Evolutionary conservation across 2,797 vertebrate species (phyloP).

Genomic region (Linurgus olivaceus): DNA sequence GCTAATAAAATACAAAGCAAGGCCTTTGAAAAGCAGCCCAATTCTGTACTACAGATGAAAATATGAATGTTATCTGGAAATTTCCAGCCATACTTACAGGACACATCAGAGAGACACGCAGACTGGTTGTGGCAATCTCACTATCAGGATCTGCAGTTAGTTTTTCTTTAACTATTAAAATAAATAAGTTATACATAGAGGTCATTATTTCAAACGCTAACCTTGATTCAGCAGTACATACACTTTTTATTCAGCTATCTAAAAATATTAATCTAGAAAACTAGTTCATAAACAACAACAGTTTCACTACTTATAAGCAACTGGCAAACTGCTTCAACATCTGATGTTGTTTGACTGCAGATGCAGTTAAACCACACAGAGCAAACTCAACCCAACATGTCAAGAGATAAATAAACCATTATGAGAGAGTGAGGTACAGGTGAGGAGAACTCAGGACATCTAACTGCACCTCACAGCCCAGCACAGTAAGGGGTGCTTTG

Average conservation of each 20-base stretch:
- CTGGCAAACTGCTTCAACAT: not conserved
- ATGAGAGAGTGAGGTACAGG: not conserved
- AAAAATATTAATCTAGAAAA: not conserved
- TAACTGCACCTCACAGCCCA: not conserved
- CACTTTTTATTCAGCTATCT: not conserved
- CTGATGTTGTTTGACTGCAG: not conserved
- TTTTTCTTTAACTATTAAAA: constrained; percentile 92
- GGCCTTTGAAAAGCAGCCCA: not conserved
- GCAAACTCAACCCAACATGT: not conserved
- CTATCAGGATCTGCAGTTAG: constrained; percentile 96
- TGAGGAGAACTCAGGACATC: not conserved
- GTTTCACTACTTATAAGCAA: not conserved
- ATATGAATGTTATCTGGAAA: not conserved
- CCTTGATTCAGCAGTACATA: not conserved
- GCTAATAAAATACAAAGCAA: not conserved
- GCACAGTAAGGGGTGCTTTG: not conserved
- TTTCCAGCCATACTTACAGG: constrained; percentile 83
- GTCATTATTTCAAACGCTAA: not conserved
- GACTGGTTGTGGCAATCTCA: constrained; percentile 95
- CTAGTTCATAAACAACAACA: not conserved
- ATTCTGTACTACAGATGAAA: not conserved
- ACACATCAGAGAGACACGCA: constrained; percentile 94
- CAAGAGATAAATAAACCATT: not conserved
- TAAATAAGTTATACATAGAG: not conserved
- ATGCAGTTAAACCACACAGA: not conserved